A percentile compares a stretch with the other conserved stretches of the same genome.
Conservation (phyloP, 2,888 invertebrate genomes). For the Acleris holmiana region DNA sequence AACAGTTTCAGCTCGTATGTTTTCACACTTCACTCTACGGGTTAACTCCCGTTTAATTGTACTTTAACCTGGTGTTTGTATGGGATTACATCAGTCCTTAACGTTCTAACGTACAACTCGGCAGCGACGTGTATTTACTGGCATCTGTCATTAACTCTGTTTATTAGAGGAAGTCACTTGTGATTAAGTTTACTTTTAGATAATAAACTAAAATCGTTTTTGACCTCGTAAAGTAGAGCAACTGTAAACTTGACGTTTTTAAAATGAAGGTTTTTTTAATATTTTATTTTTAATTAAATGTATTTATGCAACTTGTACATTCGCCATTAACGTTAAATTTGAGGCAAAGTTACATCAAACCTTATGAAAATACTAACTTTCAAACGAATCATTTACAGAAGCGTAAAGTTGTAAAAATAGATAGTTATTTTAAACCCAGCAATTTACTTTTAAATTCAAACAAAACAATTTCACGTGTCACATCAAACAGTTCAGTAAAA, state of each 20-base stretch:
- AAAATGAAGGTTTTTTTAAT: no score
- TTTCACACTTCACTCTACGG: constrained; percentile 15
- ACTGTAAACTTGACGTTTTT: no score
- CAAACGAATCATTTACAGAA: background rate
- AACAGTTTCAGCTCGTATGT: constrained; percentile 31
- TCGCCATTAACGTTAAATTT: no score
- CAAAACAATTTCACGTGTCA: constrained; percentile 56
- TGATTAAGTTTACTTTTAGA: no score
- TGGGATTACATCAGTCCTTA: constrained; percentile 9
- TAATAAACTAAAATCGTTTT: no score
- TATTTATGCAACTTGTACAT: no score
- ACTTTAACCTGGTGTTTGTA: constrained; percentile 39
- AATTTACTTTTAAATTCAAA: constrained; percentile 50
- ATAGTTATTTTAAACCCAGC: constrained; percentile 15
- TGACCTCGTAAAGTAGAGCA: no score
- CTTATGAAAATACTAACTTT: no score
- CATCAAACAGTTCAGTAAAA: constrained; percentile 58
- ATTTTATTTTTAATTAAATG: no score
- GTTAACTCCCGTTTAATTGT: constrained; percentile 28
- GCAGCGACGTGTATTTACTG: background rate
- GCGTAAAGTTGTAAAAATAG: background rate
- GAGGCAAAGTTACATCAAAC: no score
- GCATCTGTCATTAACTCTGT: background rate
- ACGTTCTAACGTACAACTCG: background rate
- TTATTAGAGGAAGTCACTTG: background rate